Evolutionary conservation across 30 jellyfish, hydroid and myxozoan species (phyloP).

Genomic region (Mastigias papua): DNA sequence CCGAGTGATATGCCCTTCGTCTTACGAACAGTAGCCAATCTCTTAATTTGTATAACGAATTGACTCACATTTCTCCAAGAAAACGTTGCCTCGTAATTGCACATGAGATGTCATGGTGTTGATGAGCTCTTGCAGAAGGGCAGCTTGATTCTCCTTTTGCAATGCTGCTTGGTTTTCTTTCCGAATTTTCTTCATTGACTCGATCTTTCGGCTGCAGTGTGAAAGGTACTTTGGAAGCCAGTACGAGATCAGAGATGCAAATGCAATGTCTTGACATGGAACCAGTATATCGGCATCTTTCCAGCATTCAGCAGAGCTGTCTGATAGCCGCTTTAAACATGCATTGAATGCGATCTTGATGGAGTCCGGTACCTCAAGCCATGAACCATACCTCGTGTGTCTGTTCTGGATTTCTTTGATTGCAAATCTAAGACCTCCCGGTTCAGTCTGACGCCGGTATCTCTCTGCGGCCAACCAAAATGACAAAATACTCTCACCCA

Average conservation of each 20-base stretch:
- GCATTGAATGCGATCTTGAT: slow-evolving; percentile 25
- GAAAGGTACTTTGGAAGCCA: slow-evolving; percentile 93
- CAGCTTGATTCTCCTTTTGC: not conserved
- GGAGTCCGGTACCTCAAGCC: slow-evolving; percentile 59
- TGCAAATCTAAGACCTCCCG: slow-evolving; percentile 79
- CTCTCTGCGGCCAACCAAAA: slow-evolving; percentile 95
- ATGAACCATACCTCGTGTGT: slow-evolving; percentile 74
- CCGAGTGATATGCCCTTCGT: too few relatives aligned
- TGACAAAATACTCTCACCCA: slow-evolving; percentile 78
- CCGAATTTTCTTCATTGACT: slow-evolving; percentile 21
- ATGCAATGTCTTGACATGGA: slow-evolving; percentile 54
- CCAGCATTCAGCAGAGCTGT: not conserved
- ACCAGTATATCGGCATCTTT: slow-evolving; percentile 19
- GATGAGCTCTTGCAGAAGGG: not conserved
- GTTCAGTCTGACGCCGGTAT: slow-evolving; percentile 82
- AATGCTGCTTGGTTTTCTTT: not conserved
- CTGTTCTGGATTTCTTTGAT: slow-evolving; percentile 79
- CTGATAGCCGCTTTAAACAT: not conserved
- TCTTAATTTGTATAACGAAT: too few relatives aligned
- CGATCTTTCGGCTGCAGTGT: slow-evolving; percentile 42
- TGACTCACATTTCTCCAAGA: too few relatives aligned
- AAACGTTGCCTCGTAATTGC: too few relatives aligned
- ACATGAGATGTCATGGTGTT: not conserved
- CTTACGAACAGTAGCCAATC: too few relatives aligned
- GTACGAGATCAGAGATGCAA: slow-evolving; percentile 51